These are phyloP conservation scores for Brienomyrus longianalis DNA, from an alignment of 2,113 vertebrate species.

Conservation along the genomic window DNA sequence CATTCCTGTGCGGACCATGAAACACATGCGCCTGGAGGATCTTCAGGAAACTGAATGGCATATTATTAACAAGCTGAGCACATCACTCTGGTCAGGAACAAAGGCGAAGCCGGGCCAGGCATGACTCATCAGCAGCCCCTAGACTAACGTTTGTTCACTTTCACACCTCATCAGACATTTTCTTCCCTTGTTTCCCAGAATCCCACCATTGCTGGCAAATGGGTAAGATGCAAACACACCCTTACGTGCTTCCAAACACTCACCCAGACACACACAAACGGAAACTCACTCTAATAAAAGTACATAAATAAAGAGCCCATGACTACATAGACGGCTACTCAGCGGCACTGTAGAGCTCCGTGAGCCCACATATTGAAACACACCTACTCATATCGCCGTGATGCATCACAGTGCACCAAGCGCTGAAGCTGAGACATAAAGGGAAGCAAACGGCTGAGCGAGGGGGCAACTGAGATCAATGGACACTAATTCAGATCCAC, in stretches of 20 bases:
- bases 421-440: not conserved
- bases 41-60: not conserved
- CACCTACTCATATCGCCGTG: not conserved
- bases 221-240: not conserved
- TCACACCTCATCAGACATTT: not conserved
- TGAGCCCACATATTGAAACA: not conserved
- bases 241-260: not conserved
- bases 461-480: not conserved
- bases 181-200: not conserved
- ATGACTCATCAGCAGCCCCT: constrained; percentile 2
- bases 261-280: not conserved
- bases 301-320: not conserved
- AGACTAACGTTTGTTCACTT: not conserved
- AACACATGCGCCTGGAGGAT: not conserved
- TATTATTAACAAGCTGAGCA: not conserved
- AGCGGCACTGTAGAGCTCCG: not conserved
- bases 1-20: not conserved
- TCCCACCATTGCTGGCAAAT: not conserved
- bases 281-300: not conserved
- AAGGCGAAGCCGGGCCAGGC: not conserved
- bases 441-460: not conserved
- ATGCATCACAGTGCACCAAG: not conserved
- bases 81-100: not conserved
- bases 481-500: not conserved
- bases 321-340: not conserved